Conservation (phyloP, 2,113 vertebrate species). For the Gorsachius goisagi region DNA sequence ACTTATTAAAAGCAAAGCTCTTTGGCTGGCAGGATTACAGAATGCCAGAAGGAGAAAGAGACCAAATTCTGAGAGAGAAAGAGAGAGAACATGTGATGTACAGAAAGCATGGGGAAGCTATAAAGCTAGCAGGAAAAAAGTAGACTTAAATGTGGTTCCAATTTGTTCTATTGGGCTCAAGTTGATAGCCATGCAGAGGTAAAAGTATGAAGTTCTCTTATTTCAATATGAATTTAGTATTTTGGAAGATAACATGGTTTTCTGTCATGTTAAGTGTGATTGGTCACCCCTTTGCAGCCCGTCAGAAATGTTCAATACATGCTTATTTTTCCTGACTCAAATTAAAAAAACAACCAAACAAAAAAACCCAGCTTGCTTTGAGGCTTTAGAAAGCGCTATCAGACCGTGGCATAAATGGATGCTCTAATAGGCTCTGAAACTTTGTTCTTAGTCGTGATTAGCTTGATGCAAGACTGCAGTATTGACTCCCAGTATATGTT, state of each 20-base stretch:
- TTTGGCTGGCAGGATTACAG: conserved; percentile 81
- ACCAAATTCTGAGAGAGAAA: conserved; percentile 41
- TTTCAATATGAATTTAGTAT: conserved; percentile 22
- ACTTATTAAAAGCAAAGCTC: conserved; percentile 79
- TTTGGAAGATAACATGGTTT: not conserved
- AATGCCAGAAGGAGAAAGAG: conserved; percentile 34
- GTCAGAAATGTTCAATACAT: not conserved
- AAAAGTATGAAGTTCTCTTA: conserved; percentile 13
- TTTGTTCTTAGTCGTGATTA: not conserved
- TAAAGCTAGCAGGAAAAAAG: conserved; percentile 66
- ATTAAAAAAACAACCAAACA: no score
- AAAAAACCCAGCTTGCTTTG: not conserved
- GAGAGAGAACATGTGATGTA: conserved; percentile 45
- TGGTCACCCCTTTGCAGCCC: not conserved
- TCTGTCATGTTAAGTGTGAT: not conserved
- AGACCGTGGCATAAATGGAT: not conserved
- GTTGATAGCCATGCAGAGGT: conserved; percentile 46
- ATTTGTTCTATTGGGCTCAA: conserved; percentile 59
- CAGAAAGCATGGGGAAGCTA: conserved; percentile 49
- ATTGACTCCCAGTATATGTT: not conserved
- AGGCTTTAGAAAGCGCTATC: not conserved
- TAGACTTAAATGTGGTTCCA: conserved; percentile 60
- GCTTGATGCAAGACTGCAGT: not conserved
- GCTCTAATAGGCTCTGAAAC: not conserved
- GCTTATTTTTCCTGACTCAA: not conserved